These are phyloP conservation scores for Morphnarchus princeps DNA, from an alignment of 2,113 vertebrate species.

Conservation along the genomic window DNA sequence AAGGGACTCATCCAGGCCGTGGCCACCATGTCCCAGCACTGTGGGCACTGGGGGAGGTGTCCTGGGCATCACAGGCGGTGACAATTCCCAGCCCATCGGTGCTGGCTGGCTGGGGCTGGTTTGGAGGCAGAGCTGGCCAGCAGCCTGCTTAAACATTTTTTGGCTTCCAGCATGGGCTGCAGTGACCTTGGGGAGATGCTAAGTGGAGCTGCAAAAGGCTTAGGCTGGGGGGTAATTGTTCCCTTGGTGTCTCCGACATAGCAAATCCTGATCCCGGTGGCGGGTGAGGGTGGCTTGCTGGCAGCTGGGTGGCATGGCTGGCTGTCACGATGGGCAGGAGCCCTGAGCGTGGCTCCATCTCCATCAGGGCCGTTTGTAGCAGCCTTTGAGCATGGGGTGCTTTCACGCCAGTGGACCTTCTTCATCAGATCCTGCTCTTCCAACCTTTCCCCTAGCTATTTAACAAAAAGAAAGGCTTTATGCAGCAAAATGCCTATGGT, in stretches of 20 bases:
- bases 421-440: not conserved
- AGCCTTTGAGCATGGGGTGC: not conserved
- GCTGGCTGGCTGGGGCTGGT: not conserved
- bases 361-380: not conserved
- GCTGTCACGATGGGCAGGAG: not conserved
- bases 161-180: not conserved
- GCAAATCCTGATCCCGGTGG: not conserved
- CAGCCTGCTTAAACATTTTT: not conserved
- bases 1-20: not conserved
- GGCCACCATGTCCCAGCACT: not conserved
- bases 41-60: not conserved
- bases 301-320: not conserved
- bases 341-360: not conserved
- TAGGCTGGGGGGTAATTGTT: not conserved
- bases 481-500: not conserved
- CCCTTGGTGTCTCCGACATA: not conserved
- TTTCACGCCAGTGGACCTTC: not conserved
- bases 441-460: not conserved
- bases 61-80: not conserved
- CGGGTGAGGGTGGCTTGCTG: rapidly evolving
- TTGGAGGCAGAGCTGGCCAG: not conserved
- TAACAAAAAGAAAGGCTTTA: not conserved
- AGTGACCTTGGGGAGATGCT: not conserved
- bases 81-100: not conserved
- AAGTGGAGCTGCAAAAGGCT: not conserved